Evolutionary conservation across 2,888 invertebrate genomes (phyloP).

Genomic region (Oscheius sp.): DNA sequence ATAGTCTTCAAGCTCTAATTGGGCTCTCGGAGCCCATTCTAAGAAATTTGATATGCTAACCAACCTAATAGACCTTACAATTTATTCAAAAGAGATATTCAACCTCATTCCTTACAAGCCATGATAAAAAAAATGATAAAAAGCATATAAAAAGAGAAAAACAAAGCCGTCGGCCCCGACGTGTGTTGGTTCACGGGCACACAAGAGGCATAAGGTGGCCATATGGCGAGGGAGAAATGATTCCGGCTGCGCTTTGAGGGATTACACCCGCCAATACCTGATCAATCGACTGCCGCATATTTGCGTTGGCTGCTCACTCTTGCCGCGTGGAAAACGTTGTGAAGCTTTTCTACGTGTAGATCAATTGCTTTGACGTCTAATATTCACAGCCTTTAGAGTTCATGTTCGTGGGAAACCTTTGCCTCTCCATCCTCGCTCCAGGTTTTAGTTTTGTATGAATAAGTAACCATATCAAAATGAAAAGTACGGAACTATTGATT

Average conservation of each 20-base stretch:
- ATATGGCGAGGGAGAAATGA: slow-evolving; percentile 31
- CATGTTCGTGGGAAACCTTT: slow-evolving; percentile 1
- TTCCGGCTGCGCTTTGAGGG: slow-evolving; percentile 33
- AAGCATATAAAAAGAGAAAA: background rate
- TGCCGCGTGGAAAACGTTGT: slow-evolving; percentile 30
- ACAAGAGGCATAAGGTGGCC: slow-evolving; percentile 22
- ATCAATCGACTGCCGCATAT: slow-evolving; percentile 32
- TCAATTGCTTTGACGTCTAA: slow-evolving; percentile 6
- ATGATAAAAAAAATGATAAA: background rate
- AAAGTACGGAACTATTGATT: slow-evolving; percentile 14
- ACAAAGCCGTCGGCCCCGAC: background rate
- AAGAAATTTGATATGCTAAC: slow-evolving; percentile 24
- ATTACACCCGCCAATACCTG: slow-evolving; percentile 34
- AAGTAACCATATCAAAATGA: slow-evolving; percentile 1
- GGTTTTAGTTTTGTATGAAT: background rate
- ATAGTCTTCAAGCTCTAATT: slow-evolving; percentile 26
- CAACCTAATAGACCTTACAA: background rate
- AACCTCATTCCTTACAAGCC: background rate
- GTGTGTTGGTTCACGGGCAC: background rate
- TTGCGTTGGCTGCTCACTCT: slow-evolving; percentile 6
- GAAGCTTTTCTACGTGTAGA: slow-evolving; percentile 16
- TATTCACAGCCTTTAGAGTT: background rate
- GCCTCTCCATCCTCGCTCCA: background rate
- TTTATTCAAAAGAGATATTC: slow-evolving; percentile 1
- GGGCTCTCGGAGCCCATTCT: slow-evolving; percentile 10